Evolutionary conservation across 2,888 invertebrate genomes (phyloP), one percentile per base, ranked within the genome.

Genomic region (Hirtodrosophila alboralis): DNA sequence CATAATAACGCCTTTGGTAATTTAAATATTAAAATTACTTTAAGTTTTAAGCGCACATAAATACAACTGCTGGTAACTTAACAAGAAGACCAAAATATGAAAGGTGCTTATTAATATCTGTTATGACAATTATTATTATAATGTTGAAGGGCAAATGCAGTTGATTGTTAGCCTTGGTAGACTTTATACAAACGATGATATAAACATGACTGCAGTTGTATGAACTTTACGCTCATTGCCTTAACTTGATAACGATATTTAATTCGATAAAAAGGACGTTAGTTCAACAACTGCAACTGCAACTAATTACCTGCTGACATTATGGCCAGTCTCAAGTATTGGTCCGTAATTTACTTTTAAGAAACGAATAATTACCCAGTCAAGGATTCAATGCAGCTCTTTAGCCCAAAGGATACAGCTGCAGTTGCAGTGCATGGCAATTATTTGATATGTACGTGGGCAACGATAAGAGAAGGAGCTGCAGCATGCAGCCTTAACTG

Each of bases 321-420:
- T 30, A 37, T 18, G 38, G 23, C 12, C 47, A 31, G 21, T 36
- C 57, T 45, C 36, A n/a, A 28, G 16, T 28, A n/a, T 31, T 41
- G 40, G 51, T 33, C 57, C 33, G 61, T 66, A 64, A 66, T 64
- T 80, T 65, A 58, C 48, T 58, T 77, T 84, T 60, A 81, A 84
- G 64, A 58, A 66, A 66, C 41, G 51, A 66, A 66, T 80, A 80
- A 84, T 80, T 84, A 77, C 43, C 53, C 43, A 14, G 41, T 8
- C 37, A 37, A 12, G 44, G 8, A 18, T 9, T 16, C 21, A 9
- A 7, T 14, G n/a, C 28, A 41, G 33, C 30, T 61, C 34, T 38
- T 62, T 54, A 57, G 12, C 31, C 26, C 40, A 16, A 2, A 5
- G 41, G 28, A 10, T n/a, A n/a, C 10, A 30, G 18, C 18, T 52